Base-by-base conservation (phyloP, 2,113 vertebrate species). In the Heteronetta atricapilla region DNA sequence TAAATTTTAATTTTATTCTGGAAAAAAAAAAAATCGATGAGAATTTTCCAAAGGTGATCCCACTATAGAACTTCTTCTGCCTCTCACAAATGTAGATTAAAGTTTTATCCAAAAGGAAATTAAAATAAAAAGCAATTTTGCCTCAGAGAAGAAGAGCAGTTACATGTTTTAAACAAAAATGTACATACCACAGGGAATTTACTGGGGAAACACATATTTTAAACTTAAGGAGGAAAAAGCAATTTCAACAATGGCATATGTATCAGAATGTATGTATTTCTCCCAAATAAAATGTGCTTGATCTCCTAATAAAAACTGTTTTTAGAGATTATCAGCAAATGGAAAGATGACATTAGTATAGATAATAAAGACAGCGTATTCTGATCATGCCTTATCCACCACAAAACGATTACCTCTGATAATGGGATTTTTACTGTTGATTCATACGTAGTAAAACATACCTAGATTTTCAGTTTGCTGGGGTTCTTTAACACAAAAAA, bases 81-180 rank as follows among this genome's bases (percentile, higher is more conserved):
- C 78, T 76, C 31, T 76, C 87, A 67, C 75, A 91, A 64, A 50
- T 23, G 9, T 17, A 94, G 34, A 88, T 88, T 69, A 74, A 89
- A 86, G 40, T 91, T 92, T 95, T 87, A 92, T 77, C 75, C 31
- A 66, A 93, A 94, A 96, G 78, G 74, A 95, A 94, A 89, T 87
- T 31, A 88, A 94, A 95, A 89, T 36, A 62, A 85, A 94, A 93
- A 67, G 20, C 33, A 78, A 56, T 17, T 91, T 76, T 87, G 34
- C 36, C 81, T 69, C 59, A 6, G 36, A 93, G 82, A 66, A 88
- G 63, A 73, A 91, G 87, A 87, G 74, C 22, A 82, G 26, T 10
- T 59, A 58, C 20, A 33, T 23, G 11, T 86, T 90, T 86, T 55
- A 81, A 52, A 75, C n/a, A 77, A 81, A 88, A 92, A 68, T 28